Evolutionary conservation across 92 coral and sea anemone genomes (phyloP), one percentile per base, ranked within the genome.

Genomic region (Porites divaricata): DNA sequence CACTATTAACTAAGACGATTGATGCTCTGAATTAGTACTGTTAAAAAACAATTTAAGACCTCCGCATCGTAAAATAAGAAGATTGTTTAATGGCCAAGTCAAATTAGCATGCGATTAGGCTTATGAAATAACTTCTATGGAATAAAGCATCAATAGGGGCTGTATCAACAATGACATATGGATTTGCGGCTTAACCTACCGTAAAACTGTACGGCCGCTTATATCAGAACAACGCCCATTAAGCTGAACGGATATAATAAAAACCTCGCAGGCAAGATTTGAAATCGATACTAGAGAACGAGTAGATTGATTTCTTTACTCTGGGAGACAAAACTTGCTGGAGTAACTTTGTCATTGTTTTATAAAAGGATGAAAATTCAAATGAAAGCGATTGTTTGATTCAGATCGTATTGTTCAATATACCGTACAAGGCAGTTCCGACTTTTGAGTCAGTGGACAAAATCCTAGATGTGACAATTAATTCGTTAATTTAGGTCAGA

Each of bases 51-150:
- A 35, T 35, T 35, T 35, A 35, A 19, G 45, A 21, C 81, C 49
- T 70, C 81, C 71, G 70, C 70, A 59, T 63, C 70, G 81, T 35
- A 23, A 41, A 77, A 35, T 52, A 77, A 45, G 81, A 62, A 23
- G n/a, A 9, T 77, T 77, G 19, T 28, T 41, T 61, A 8, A 54
- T 14, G 52, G 67, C 57, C 66, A 21, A 56, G 35, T 23, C 79
- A 25, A 75, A 41, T 58, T 28, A 75, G 57, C 67, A 57, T 67
- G 50, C 51, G 49, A 75, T 75, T 25, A 75, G 65, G 65, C 22
- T 61, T 4, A 9, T n/a, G 79, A 59, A 51, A 75, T 75, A 75
- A 35, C n/a, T n/a, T n/a, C n/a, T n/a, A n/a, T n/a, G n/a, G n/a
- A n/a, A n/a, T n/a, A n/a, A n/a, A n/a, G n/a, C 20, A 19, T 25